phyloP scores from a whole-genome alignment of 2,888 invertebrate genomes.

The Hyposoter dolosus region DNA sequence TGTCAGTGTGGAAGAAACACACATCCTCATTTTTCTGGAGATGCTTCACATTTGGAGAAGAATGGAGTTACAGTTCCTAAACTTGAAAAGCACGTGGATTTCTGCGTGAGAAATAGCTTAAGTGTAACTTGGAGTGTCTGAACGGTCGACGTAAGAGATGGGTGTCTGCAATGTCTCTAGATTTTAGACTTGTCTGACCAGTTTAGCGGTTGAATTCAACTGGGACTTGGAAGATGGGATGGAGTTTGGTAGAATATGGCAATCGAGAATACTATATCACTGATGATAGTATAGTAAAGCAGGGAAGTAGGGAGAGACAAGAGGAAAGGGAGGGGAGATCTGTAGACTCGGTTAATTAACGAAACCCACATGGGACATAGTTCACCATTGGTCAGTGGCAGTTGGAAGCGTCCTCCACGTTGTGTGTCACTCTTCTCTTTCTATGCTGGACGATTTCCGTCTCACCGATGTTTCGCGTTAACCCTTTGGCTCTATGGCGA shows the following conservation, averaged over 20 bases:
- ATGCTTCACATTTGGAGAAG: too few species aligned
- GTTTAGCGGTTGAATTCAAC: constrained; percentile 45
- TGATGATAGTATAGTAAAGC: constrained; percentile 57
- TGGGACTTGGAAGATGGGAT: constrained; percentile 28
- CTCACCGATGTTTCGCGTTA: constrained; percentile 16
- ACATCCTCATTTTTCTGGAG: too few species aligned
- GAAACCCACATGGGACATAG: constrained; percentile 81
- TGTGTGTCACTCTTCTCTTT: constrained; percentile 58
- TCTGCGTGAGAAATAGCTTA: neutral
- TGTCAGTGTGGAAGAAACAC: too few species aligned
- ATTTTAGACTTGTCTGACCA: constrained; percentile 35
- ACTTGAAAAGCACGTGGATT: too few species aligned
- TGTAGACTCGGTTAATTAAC: constrained; percentile 82
- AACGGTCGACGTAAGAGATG: neutral
- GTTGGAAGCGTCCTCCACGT: constrained; percentile 70
- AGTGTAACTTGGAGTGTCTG: constrained; percentile 14
- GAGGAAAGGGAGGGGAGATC: constrained; percentile 75
- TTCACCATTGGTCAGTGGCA: constrained; percentile 66
- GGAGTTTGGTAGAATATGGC: constrained; percentile 24
- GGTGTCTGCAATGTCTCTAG: constrained; percentile 19
- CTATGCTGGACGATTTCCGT: constrained; percentile 27
- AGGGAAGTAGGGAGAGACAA: constrained; percentile 68
- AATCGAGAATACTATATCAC: constrained; percentile 34
- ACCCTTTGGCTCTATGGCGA: constrained; percentile 21
- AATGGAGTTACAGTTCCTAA: too few species aligned